Conservation (phyloP, 2,888 invertebrate species). For the Dolichopus griseipennis region DNA sequence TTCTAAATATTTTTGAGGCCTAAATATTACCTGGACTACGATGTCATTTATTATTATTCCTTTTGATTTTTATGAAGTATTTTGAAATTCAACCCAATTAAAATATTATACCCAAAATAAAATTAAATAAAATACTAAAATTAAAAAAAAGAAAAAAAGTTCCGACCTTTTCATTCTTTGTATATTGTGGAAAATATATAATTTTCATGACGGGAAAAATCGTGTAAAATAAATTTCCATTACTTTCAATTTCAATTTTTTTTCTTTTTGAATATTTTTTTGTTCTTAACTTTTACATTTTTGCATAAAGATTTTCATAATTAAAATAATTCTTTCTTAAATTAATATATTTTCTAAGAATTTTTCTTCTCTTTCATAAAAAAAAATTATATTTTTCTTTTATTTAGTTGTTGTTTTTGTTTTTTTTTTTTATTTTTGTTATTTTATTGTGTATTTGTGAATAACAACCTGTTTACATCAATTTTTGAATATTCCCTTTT, state of each 20-base stretch:
- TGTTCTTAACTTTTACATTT: not conserved
- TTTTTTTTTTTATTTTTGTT: not conserved
- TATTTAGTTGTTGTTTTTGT: no score
- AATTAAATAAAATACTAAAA: not conserved
- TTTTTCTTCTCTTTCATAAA: not conserved
- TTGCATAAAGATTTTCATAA: not conserved
- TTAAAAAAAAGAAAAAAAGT: not conserved
- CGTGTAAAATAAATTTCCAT: not conserved
- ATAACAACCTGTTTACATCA: constrained; percentile 6
- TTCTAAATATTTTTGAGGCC: no score
- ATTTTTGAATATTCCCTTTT: not conserved
- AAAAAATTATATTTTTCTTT: no score
- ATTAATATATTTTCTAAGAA: constrained; percentile 3
- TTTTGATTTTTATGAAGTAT: not conserved
- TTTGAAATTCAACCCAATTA: not conserved
- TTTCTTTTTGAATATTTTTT: not conserved
- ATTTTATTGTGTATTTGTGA: not conserved
- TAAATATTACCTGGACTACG: no score
- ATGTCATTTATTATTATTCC: not conserved
- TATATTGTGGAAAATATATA: not conserved
- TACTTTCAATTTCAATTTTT: not conserved
- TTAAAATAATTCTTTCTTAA: constrained; percentile 4
- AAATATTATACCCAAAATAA: constrained; percentile 1
- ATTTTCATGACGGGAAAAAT: not conserved
- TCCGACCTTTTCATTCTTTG: not conserved